Base-by-base conservation (phyloP, 2,797 vertebrate genomes). In the Micromesistius poutassou region DNA sequence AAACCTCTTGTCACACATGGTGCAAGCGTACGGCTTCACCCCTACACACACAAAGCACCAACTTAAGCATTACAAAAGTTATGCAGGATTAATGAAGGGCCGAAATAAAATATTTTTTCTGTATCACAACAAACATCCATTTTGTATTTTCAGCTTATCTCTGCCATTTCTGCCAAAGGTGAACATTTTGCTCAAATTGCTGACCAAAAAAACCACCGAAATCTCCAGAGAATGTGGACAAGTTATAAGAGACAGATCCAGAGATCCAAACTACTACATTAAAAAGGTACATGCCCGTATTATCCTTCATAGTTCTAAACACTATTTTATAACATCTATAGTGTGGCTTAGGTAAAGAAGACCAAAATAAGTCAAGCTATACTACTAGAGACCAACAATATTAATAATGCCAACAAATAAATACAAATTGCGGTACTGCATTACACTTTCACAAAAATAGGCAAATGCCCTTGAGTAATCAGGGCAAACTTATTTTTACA, bases 1-100 rank as follows among this genome's bases (percentile, higher is more conserved):
- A 94, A 97, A 97, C 91, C 96, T 96, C 96, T 97, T 97, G 90
- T 97, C 96, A 84, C 96, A 97, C 82, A 96, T 92, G 83, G 96
- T 95, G 66, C 96, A 97, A 90, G 96, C 96, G 80, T 95, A 97
- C 35, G 96, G 96, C 89, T 97, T 97, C 91, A 97, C 96, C 82
- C 96, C 96, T 97, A 93, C 85, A 90, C 86, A 91, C 88, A 93
- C 86, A 93, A 88, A 81, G 77, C 62, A 93, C 91, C 82, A 85
- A 87, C 79, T 82, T 83, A 89, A 90, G 86, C 89, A 76, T 88
- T 78, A 87, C 84, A 91, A 80, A 42, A 86, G 55, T 68, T 68
- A 68, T 68, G 62, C 62, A 68, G 62, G 62, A 25, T 68, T 28
- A 28, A 68, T 68, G 12, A 68, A 28, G 70, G 70, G 28, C 12